Evolutionary conservation across 2,888 invertebrate genomes (phyloP), one percentile per base, ranked within the genome.

Genomic region (Volucella zonaria): DNA sequence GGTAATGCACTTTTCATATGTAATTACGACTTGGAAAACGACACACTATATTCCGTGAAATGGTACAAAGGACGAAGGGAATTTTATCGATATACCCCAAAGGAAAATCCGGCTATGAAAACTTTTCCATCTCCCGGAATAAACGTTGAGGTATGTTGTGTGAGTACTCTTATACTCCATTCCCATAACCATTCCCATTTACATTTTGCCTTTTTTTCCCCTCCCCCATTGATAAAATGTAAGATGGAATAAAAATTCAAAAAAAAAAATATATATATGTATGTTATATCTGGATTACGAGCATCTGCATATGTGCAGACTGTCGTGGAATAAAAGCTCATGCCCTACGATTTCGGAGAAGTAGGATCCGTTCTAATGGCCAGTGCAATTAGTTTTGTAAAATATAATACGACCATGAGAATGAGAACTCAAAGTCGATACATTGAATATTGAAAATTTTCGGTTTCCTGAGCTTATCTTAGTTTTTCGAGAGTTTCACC

Each of bases 51-150:
- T 92, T 94, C 96, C 15, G 96, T 97, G 75, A 97, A 97, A 93
- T 97, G 97, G 97, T 97, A 97, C 92, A 93, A 96, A 86, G 97
- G 97, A 14, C 94, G 93, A 89, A 93, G 95, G 89, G 97, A 97
- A 93, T 97, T 97, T 93, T 97, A 96, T 93, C 94, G 97, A 88
- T 97, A 94, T 89, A 95, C 96, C 6, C 97, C 97, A 0, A 93
- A 94, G 80, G 95, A 95, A 87, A 93, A 93, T 14, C 95, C 94
- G 8, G 93, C 94, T 1, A 92, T 94, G 78, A 95, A 95, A 91
- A 93, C 94, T 87, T 95, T 95, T 89, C 92, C 93, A 51, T 93
- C 94, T 87, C 91, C 92, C 23, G 95, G 95, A 45, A 93, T 95
- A 68, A 93, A 93, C 87, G 94, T 95, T 45, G 93, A 93, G 89